These are phyloP conservation scores for Quiscalus mexicanus DNA, from an alignment of 2,113 vertebrate genomes.

Conservation along the genomic window DNA sequence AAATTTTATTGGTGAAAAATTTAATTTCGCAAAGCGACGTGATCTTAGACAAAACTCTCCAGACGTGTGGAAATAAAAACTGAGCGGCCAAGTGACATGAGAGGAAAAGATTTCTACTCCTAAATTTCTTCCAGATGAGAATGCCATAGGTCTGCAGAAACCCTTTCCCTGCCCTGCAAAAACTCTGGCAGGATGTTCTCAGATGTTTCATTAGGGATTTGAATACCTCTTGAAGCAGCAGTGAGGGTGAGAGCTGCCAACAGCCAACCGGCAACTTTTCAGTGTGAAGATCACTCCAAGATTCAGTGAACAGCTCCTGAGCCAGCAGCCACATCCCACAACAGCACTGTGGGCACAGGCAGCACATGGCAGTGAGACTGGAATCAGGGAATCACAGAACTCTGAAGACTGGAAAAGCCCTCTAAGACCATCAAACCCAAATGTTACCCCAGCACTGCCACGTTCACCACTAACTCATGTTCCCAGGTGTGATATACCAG, in stretches of 20 bases:
- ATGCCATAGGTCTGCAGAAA: not conserved
- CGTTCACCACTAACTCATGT: not conserved
- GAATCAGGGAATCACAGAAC: not conserved
- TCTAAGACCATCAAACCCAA: not conserved
- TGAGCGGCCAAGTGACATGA: not conserved
- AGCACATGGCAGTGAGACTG: not conserved
- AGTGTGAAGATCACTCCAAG: not conserved
- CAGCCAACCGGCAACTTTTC: not conserved
- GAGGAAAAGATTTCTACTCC: not conserved
- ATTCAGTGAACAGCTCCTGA: not conserved
- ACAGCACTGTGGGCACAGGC: not conserved
- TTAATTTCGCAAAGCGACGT: not conserved
- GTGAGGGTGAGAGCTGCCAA: not conserved
- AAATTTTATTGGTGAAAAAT: slow-evolving; percentile 24
- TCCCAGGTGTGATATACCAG: not conserved
- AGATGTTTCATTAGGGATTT: not conserved
- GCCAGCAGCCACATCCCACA: not conserved
- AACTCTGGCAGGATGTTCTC: not conserved
- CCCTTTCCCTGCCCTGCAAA: not conserved
- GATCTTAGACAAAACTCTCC: not conserved
- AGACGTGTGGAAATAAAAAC: slow-evolving; percentile 21
- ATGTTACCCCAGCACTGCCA: not conserved
- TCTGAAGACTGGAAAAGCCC: not conserved
- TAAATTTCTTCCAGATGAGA: not conserved
- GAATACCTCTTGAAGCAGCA: not conserved